A percentile compares a stretch with the other conserved stretches of the same genome.
phyloP scores from a whole-genome alignment of 2,113 vertebrate genomes.

The Bubo scandiacus region DNA sequence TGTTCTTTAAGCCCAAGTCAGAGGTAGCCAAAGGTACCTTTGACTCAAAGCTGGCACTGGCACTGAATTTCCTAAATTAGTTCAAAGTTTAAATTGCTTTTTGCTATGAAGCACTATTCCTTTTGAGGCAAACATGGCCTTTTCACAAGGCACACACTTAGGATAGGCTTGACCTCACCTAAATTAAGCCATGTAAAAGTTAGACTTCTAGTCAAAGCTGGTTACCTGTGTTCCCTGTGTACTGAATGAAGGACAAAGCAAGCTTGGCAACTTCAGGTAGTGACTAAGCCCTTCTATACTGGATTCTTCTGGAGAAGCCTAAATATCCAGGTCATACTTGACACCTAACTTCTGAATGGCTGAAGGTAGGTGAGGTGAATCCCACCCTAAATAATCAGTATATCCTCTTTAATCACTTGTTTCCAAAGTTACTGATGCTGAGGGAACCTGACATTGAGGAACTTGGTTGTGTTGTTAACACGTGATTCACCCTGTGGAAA shows the following conservation, averaged over 20 bases:
- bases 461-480: background rate
- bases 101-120: background rate
- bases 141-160: background rate
- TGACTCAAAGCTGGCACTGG: background rate
- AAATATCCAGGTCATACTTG: background rate
- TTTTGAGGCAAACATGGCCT: background rate
- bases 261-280: accelerated
- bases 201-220: background rate
- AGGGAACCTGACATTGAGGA: background rate
- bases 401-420: background rate
- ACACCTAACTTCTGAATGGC: background rate
- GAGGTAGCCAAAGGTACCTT: background rate
- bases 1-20: background rate
- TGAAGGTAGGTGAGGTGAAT: background rate
- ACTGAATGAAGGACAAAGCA: background rate
- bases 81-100: background rate
- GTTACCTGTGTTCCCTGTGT: background rate
- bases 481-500: background rate
- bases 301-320: background rate
- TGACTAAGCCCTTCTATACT: background rate
- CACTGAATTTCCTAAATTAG: background rate
- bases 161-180: background rate
- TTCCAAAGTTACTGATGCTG: background rate
- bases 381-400: background rate
- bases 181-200: background rate